Evolutionary conservation across 2,888 invertebrate species (phyloP).

Genomic region (Nephrotoma guestfalica): DNA sequence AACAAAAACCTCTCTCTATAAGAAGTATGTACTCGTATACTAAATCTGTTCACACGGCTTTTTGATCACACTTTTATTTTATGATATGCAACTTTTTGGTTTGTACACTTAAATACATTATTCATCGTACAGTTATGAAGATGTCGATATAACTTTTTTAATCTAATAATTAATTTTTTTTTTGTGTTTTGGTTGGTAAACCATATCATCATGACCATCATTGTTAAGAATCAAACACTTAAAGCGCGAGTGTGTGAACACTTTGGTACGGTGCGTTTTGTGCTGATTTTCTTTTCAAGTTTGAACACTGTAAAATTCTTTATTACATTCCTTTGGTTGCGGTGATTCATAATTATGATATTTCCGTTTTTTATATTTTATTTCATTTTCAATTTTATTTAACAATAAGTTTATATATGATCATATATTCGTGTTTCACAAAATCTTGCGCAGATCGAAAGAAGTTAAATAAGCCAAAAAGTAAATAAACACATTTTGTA

Average conservation of each 20-base stretch:
- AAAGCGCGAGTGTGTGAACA: not conserved
- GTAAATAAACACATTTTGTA: not conserved
- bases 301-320: not conserved
- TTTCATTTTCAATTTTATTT: not conserved
- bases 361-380: not conserved
- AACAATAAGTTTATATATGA: not conserved
- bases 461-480: not conserved
- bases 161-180: not conserved
- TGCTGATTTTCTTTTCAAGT: not conserved
- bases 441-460: not conserved
- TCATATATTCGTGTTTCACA: not conserved
- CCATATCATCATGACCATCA: not conserved
- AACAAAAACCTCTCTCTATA: not conserved
- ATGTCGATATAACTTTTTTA: not conserved
- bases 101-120: not conserved
- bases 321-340: not conserved
- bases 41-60: not conserved
- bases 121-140: not conserved
- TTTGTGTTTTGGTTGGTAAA: not conserved
- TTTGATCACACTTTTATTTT: not conserved
- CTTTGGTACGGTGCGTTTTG: not conserved
- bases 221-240: not conserved
- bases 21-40: not conserved
- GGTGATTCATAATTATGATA: not conserved
- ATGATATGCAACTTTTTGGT: not conserved